Evolutionary conservation across 2,113 vertebrate genomes (phyloP), one percentile per base, ranked within the genome.

Genomic region (Aplodontia rufa): DNA sequence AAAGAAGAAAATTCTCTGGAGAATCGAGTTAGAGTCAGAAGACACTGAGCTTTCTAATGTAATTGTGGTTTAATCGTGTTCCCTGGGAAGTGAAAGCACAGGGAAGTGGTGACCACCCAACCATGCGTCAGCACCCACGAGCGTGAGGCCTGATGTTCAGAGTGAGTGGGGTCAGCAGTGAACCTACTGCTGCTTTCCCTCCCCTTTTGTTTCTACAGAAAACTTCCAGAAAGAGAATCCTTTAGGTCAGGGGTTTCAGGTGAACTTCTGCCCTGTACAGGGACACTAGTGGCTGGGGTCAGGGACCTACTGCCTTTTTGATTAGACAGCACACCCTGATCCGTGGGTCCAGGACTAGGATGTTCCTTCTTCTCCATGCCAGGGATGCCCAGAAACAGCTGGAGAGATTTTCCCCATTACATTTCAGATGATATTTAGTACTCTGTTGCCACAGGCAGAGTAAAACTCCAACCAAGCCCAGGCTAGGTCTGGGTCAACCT

Each of bases 301-400:
- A n/a, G 66, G 40, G 9, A 49, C n/a, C 26, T 53, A 8, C 60
- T 42, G 9, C 16, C 64, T 45, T 68, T 40, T 37, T 74, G 30
- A 20, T 30, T 47, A 40, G 71, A n/a, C 6, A 60, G 26, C 40
- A n/a, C 6, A 17, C 62, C 32, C 45, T 83, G 20, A 47, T 68
- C 35, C 0, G 3, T 58, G 68, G 26, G 12, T 10, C 71, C 49
- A 26, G 51, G 32, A n/a, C 45, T 64, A 35, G 19, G 13, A 69
- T 53, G 40, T 20, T 32, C n/a, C 71, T 42, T 28, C 17, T 55
- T 92, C n/a, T 47, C 81, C 1, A 0, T 45, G 64, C 40, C 76
- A 85, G 64, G 68, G 72, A 66, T 89, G 75, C 72, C 69, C 79
- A 75, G 79, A 90, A 96, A 87, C 35, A 91, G 40, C 37, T 47